Percentiles rank a stretch among this genome's conserved stretches.
Evolutionary conservation across 2,888 invertebrate species (phyloP).

Genomic region (Alviniconcha strummeri): DNA sequence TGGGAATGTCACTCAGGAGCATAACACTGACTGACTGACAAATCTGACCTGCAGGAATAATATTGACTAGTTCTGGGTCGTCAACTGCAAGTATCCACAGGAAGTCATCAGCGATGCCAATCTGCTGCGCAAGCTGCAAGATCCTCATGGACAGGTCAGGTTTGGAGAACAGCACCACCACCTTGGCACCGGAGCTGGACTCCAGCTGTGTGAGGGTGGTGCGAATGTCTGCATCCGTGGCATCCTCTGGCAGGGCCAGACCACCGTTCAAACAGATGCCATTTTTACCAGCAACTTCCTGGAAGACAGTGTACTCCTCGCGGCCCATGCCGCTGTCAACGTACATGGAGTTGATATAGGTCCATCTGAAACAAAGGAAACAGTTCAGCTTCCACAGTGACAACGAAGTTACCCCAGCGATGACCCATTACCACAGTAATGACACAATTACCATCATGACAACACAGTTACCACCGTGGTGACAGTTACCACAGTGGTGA

Average conservation of each 20-base stretch:
- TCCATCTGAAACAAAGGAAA: constrained; percentile 17
- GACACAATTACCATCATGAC: too few species aligned
- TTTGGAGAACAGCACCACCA: constrained; percentile 66
- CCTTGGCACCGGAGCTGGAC: constrained; percentile 49
- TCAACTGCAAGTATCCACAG: constrained; percentile 60
- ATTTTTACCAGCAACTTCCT: background rate
- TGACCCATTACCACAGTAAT: too few species aligned
- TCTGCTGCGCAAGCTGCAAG: constrained; percentile 49
- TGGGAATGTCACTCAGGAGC: too few species aligned
- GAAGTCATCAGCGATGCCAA: constrained; percentile 51
- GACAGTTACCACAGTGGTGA: too few species aligned
- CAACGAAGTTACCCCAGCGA: background rate
- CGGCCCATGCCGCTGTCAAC: background rate
- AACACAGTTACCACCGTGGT: too few species aligned
- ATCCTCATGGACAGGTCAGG: constrained; percentile 38
- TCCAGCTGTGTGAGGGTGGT: constrained; percentile 44
- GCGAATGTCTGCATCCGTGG: constrained; percentile 43
- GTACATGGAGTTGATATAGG: constrained; percentile 23
- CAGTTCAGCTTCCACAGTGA: too few species aligned
- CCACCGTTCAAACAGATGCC: constrained; percentile 1
- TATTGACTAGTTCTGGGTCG: background rate
- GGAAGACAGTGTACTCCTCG: constrained; percentile 15
- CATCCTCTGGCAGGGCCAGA: constrained; percentile 36
- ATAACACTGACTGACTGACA: too few species aligned
- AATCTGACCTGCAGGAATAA: constrained; percentile 10